Conservation (phyloP, 2,113 vertebrate genomes). For the Chaenocephalus aceratus region DNA sequence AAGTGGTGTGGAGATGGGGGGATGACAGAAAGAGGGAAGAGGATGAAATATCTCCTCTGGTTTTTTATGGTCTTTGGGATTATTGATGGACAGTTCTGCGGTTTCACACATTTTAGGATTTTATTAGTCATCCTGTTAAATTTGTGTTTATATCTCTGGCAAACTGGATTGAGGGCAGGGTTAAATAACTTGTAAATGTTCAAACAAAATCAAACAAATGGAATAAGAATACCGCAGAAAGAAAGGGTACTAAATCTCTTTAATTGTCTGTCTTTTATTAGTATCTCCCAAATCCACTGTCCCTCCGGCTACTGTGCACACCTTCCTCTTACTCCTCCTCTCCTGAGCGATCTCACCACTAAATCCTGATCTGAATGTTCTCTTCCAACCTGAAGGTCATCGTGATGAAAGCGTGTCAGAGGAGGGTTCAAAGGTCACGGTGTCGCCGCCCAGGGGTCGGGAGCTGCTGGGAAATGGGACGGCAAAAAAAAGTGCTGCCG, state of each 20-base stretch:
- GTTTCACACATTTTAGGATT: not conserved
- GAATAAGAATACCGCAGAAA: not conserved
- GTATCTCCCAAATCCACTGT: too few relatives aligned
- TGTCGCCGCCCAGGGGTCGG: constrained; percentile 36
- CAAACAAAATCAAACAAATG: not conserved
- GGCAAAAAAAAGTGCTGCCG: not conserved
- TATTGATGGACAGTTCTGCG: not conserved
- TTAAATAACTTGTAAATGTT: not conserved
- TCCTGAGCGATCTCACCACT: not conserved
- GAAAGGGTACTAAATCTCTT: too few relatives aligned
- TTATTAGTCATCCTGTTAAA: constrained; percentile 12
- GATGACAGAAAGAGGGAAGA: constrained; percentile 6
- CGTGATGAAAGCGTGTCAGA: constrained; percentile 42
- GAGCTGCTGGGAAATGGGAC: constrained; percentile 60
- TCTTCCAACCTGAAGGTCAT: constrained; percentile 11
- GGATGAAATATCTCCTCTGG: constrained; percentile 8
- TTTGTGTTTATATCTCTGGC: not conserved
- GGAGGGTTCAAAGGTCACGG: constrained; percentile 42
- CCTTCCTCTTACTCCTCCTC: constrained; percentile 3
- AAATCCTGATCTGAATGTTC: constrained; percentile 15
- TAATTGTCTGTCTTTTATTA: too few relatives aligned
- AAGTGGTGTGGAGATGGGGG: constrained; percentile 12
- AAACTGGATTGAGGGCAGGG: not conserved
- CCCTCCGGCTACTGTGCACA: too few relatives aligned
- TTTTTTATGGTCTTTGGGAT: not conserved